These are phyloP conservation scores for Phorcus lineatus DNA, from an alignment of 2,888 invertebrate genomes.

Conservation along the genomic window DNA sequence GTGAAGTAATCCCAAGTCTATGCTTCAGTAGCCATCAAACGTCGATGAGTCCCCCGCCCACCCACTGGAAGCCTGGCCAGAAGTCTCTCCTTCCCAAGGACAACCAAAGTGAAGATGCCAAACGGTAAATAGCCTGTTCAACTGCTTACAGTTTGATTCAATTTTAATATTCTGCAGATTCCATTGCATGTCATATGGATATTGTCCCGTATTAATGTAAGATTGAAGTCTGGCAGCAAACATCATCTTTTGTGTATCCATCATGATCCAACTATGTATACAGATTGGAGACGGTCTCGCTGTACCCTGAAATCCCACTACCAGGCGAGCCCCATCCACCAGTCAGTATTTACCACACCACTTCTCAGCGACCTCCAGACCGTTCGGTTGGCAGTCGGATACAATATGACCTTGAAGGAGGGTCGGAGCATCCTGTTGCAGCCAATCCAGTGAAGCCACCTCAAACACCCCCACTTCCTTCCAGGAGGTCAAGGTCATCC, in stretches of 20 bases:
- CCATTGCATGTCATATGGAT: no score
- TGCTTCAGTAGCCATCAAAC: conserved; percentile 37
- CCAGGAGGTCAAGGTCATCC: conserved; percentile 34
- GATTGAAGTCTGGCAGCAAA: no score
- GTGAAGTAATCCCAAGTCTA: no score
- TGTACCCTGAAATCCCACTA: background rate
- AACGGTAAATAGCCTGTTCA: background rate
- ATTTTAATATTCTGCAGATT: background rate
- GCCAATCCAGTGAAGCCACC: conserved; percentile 46
- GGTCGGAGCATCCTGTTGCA: conserved; percentile 45
- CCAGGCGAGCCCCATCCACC: conserved; percentile 4
- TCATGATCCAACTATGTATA: no score
- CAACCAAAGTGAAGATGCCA: background rate
- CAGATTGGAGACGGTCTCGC: no score
- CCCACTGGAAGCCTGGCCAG: conserved; percentile 68
- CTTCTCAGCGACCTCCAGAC: conserved; percentile 30
- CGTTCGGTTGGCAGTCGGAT: conserved; percentile 47
- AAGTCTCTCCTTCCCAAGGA: conserved; percentile 55
- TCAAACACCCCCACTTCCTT: conserved; percentile 3
- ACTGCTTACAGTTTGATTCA: background rate
- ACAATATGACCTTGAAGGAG: conserved; percentile 58
- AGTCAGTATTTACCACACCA: background rate
- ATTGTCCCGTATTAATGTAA: no score
- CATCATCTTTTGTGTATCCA: no score
- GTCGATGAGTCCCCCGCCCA: conserved; percentile 68